A percentile compares a stretch with the other conserved stretches of the same genome.
These are phyloP conservation scores for Lamellibrachia luymesi DNA, from an alignment of 1,140 invertebrate genomes.

Conservation along the genomic window DNA sequence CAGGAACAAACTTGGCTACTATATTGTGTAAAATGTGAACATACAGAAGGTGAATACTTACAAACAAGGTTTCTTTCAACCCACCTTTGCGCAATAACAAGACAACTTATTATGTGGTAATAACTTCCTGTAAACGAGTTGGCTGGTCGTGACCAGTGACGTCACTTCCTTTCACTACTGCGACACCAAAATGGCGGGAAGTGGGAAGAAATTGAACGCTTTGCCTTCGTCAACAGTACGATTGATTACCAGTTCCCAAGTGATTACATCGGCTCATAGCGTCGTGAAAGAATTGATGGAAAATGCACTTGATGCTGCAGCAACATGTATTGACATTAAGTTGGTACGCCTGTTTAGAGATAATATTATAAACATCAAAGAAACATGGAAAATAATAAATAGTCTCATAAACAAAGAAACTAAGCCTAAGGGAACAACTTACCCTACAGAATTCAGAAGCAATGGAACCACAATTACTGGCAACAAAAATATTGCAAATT, in stretches of 20 bases:
- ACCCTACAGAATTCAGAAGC: too few relatives aligned
- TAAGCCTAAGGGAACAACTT: too few relatives aligned
- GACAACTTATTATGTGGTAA: neutral
- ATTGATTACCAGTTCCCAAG: slow-evolving; percentile 64
- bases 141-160: neutral
- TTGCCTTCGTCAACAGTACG: slow-evolving; percentile 57
- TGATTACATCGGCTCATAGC: slow-evolving; percentile 64
- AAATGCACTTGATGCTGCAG: slow-evolving; percentile 66
- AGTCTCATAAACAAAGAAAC: too few relatives aligned
- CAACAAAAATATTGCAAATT: too few relatives aligned
- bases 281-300: slow-evolving; percentile 68
- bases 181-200: slow-evolving; percentile 7
- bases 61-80: slow-evolving; percentile 1
- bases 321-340: slow-evolving; percentile 60
- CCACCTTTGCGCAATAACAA: neutral
- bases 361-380: neutral
- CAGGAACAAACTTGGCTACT: neutral
- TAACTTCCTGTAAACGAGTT: slow-evolving; percentile 1
- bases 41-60: neutral
- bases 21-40: neutral
- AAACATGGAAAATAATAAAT: too few relatives aligned
- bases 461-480: too few relatives aligned
- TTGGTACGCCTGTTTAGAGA: slow-evolving; percentile 43
- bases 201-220: slow-evolving; percentile 12
- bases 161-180: neutral